Evolutionary conservation across 2,797 vertebrate species (phyloP), one percentile per base, ranked within the genome.

Genomic region (Perodicticus potto): DNA sequence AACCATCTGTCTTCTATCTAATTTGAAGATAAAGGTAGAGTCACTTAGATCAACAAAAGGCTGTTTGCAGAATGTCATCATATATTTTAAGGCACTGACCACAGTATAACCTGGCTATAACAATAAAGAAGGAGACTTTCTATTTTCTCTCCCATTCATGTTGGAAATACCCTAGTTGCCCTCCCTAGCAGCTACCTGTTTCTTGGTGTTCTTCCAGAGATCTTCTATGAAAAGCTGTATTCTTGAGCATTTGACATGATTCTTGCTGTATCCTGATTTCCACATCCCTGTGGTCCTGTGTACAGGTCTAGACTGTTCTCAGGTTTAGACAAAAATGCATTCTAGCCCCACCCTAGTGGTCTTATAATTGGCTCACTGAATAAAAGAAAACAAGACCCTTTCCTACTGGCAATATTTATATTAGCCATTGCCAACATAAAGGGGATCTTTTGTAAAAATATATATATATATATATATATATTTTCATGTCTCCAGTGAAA

Each of bases 31-130:
- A 91, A 91, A 84, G 53, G 80, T 91, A 57, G n/a, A 82, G 94
- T 95, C 83, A 90, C 82, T 80, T 90, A 80, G 5, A 43, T 94
- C 88, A 97, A 96, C 92, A 96, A 93, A 97, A 82, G 89, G 32
- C 87, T 96, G 81, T 82, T 96, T 97, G 89, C 80, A 95, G 70
- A 96, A 92, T 89, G 89, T 73, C 93, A 43, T 89, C 86, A 72
- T 76, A 27, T 83, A 65, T 81, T 94, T 91, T 87, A 97, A 95
- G 80, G 67, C 23, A 2, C 89, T 61, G 76, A 92, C 49, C 86
- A 63, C 89, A 76, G 61, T 40, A 27, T 90, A 89, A 76, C 55
- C 55, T 72, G 77, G n/a, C 53, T 74, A 0, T 72, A 49, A 91
- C 73, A 92, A 74, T 93, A 82, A 81, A 93, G n/a, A 92, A 34